These are phyloP conservation scores for Macropis europaea DNA, from an alignment of 2,888 invertebrate genomes.

Conservation along the genomic window DNA sequence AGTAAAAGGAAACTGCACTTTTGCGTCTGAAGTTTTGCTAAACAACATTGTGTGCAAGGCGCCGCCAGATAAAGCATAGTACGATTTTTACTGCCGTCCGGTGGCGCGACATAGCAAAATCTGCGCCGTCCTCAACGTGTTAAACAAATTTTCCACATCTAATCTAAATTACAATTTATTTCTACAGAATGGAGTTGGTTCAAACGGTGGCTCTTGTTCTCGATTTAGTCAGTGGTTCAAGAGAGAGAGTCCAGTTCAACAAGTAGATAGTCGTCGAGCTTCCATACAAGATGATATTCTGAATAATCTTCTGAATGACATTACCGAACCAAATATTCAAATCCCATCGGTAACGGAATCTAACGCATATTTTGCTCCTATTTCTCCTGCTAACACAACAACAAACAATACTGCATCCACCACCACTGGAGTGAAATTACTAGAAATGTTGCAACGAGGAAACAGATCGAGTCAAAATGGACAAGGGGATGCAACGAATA, in stretches of 20 bases:
- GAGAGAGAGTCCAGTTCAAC: slow-evolving; percentile 83
- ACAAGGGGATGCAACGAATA: slow-evolving; percentile 71
- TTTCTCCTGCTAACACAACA: slow-evolving; percentile 83
- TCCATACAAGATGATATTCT: slow-evolving; percentile 84
- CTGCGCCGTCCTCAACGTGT: too few relatives aligned
- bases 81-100: too few relatives aligned
- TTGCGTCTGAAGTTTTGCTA: too few relatives aligned
- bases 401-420: slow-evolving; percentile 75
- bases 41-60: too few relatives aligned
- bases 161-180: slow-evolving; percentile 49
- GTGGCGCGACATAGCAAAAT: too few relatives aligned
- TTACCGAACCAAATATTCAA: slow-evolving; percentile 80
- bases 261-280: slow-evolving; percentile 81
- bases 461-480: slow-evolving; percentile 81
- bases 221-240: slow-evolving; percentile 92
- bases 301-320: slow-evolving; percentile 84
- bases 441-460: slow-evolving; percentile 87
- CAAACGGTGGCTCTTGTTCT: slow-evolving; percentile 82
- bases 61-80: too few relatives aligned
- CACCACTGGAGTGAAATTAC: slow-evolving; percentile 79
- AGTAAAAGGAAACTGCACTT: too few relatives aligned
- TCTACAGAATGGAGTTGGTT: slow-evolving; percentile 84
- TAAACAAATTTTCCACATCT: too few relatives aligned
- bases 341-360: slow-evolving; percentile 80
- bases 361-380: slow-evolving; percentile 86